Evolutionary conservation across 2,113 vertebrate genomes (phyloP).

Genomic region (Salvelinus fontinalis): DNA sequence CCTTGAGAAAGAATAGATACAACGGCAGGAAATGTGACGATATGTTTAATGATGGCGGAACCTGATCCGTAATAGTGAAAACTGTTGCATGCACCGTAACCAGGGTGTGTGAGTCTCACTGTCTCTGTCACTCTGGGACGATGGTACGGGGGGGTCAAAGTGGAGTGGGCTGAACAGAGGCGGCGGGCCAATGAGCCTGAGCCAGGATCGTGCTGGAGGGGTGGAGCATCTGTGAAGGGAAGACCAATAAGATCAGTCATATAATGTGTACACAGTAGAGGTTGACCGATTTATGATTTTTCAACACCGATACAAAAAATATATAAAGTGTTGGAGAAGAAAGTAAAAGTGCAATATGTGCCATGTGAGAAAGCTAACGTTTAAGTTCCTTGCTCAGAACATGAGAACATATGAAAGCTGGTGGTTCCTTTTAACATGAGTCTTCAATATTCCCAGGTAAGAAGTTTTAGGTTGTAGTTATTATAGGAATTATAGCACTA

Average conservation of each 20-base stretch:
- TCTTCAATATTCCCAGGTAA: too few species aligned
- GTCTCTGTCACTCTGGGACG: constrained; percentile 48
- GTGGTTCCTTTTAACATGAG: too few species aligned
- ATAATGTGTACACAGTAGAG: neutral
- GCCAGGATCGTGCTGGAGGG: constrained; percentile 70
- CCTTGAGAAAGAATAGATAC: neutral
- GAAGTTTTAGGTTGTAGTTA: too few species aligned
- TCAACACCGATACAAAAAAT: too few species aligned
- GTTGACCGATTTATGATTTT: too few species aligned
- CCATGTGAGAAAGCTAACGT: too few species aligned
- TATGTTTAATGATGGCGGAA: neutral
- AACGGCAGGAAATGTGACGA: neutral
- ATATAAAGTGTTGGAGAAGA: too few species aligned
- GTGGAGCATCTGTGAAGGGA: constrained; percentile 59
- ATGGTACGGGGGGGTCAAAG: constrained; percentile 56
- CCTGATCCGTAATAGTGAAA: neutral
- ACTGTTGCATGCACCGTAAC: neutral
- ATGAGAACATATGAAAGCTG: too few species aligned
- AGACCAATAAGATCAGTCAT: neutral
- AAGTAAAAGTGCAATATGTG: too few species aligned
- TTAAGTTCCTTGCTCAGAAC: too few species aligned
- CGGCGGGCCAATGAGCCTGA: constrained; percentile 52
- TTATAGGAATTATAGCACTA: too few species aligned
- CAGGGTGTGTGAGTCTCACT: constrained; percentile 16
- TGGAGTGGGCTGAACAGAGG: constrained; percentile 68